Conservation (phyloP, 2,888 invertebrate species). For the Euplagia quadripunctaria region DNA sequence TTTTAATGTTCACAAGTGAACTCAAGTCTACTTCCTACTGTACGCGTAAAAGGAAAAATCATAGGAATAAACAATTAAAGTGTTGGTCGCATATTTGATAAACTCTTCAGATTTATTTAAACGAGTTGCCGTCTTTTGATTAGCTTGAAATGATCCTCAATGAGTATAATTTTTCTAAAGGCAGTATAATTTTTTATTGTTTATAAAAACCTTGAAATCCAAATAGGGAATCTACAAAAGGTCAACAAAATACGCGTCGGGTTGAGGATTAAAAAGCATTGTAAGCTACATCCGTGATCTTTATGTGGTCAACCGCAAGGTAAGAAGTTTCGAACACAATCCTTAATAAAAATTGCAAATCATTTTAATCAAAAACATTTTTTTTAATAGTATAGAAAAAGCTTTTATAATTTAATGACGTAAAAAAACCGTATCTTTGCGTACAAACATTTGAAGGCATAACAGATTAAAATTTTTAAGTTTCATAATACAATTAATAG, state of each 20-base stretch:
- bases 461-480: too few species aligned
- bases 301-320: too few species aligned
- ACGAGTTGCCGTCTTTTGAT: conserved; percentile 2
- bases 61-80: background rate
- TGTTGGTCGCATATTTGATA: conserved; percentile 7
- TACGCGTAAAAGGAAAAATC: background rate
- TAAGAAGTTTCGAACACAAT: too few species aligned
- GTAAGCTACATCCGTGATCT: background rate
- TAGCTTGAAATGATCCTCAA: background rate
- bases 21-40: background rate
- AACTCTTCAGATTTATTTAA: conserved; percentile 10
- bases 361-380: too few species aligned
- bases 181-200: background rate
- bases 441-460: too few species aligned
- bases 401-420: too few species aligned
- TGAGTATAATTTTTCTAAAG: background rate
- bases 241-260: background rate
- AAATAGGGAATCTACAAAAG: background rate
- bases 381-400: too few species aligned
- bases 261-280: background rate
- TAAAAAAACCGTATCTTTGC: too few species aligned
- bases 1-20: background rate
- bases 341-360: too few species aligned
- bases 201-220: background rate
- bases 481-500: too few species aligned